Conservation (phyloP, 2,888 invertebrate genomes). For the Lepidocyrtinus sp. region DNA sequence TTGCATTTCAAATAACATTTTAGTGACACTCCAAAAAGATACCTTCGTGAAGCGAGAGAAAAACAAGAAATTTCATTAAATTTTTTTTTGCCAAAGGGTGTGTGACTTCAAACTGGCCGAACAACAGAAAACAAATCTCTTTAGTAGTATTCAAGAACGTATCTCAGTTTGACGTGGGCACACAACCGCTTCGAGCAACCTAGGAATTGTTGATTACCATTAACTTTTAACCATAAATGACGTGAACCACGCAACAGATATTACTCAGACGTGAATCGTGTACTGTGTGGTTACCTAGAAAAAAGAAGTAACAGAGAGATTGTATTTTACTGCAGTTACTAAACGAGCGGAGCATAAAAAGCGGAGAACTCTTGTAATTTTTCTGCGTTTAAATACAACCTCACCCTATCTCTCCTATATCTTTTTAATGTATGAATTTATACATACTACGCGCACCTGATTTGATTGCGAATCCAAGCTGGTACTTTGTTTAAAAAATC, state of each 20-base stretch:
- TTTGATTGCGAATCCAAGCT: background rate
- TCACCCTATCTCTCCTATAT: background rate
- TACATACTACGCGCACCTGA: background rate
- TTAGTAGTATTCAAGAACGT: conserved; percentile 2
- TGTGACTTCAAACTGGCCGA: conserved; percentile 19
- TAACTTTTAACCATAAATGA: conserved; percentile 48
- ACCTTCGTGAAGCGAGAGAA: background rate
- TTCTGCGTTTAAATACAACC: background rate
- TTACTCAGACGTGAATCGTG: conserved; percentile 9
- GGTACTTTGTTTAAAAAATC: conserved; percentile 38
- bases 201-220: conserved; percentile 31
- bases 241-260: conserved; percentile 27
- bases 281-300: conserved; percentile 4
- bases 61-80: conserved; percentile 12
- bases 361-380: conserved; percentile 21
- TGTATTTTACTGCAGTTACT: background rate
- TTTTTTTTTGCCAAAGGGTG: conserved; percentile 33
- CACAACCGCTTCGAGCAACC: conserved; percentile 38
- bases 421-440: background rate
- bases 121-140: conserved; percentile 3
- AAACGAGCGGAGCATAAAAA: conserved; percentile 35
- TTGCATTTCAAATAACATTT: too few relatives aligned
- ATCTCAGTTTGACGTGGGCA: conserved; percentile 34
- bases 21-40: conserved; percentile 22
- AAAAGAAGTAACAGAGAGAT: background rate